phyloP scores from a whole-genome alignment of 2,888 invertebrate species.

The Drosophila prolongata region DNA sequence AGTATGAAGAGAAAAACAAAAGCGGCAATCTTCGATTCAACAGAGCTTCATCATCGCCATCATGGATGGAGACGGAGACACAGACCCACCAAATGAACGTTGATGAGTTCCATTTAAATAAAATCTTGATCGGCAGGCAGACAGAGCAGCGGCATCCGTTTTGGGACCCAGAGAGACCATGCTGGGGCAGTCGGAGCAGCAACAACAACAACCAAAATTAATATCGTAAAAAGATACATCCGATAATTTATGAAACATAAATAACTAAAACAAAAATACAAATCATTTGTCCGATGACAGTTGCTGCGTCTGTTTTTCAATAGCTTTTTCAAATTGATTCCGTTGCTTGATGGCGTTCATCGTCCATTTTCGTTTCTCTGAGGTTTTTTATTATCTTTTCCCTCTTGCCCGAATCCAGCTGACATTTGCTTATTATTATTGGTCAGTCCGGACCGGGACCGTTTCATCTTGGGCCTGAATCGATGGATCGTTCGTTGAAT shows the following conservation, averaged over 20 bases:
- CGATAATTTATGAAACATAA: constrained; percentile 84
- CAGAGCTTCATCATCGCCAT: constrained; percentile 66
- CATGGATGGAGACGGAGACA: constrained; percentile 25
- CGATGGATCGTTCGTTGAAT: constrained; percentile 54
- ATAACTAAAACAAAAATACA: constrained; percentile 83
- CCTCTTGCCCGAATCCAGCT: constrained; percentile 49
- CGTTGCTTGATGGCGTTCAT: constrained; percentile 60
- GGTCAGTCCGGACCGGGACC: constrained; percentile 42
- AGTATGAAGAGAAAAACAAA: constrained; percentile 39
- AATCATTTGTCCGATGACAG: constrained; percentile 84
- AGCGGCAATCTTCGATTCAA: constrained; percentile 45
- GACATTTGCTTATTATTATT: constrained; percentile 58
- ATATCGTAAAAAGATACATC: constrained; percentile 71
- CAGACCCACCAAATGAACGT: constrained; percentile 70
- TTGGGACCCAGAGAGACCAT: constrained; percentile 26
- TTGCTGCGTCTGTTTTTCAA: constrained; percentile 67
- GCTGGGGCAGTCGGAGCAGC: constrained; percentile 20
- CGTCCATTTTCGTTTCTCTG: constrained; percentile 28
- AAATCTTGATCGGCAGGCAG: constrained; percentile 73
- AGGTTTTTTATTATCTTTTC: constrained; percentile 19
- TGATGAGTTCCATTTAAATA: constrained; percentile 81
- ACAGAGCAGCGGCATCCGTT: constrained; percentile 56
- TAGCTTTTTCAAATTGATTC: constrained; percentile 70
- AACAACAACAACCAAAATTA: constrained; percentile 39
- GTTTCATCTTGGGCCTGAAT: constrained; percentile 65